A percentile compares a stretch with the other conserved stretches of the same genome.
phyloP scores from a whole-genome alignment of 2,888 invertebrate genomes.

The Phasia obesa region DNA sequence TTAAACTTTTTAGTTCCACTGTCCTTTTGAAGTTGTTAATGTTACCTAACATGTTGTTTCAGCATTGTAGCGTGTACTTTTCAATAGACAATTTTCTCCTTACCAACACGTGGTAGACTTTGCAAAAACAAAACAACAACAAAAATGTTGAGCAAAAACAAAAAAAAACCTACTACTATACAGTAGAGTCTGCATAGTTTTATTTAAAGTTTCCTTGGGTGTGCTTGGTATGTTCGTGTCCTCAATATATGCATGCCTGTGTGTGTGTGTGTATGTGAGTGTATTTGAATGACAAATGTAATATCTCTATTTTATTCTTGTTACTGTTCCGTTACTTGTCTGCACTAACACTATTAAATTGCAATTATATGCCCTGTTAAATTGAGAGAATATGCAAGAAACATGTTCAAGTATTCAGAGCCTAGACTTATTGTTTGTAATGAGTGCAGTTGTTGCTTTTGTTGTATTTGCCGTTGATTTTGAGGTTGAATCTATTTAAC shows the following conservation, averaged over 20 bases:
- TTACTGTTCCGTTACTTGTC: slow-evolving; percentile 22
- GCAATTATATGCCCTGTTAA: slow-evolving; percentile 71
- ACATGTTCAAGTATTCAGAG: slow-evolving; percentile 68
- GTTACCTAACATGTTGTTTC: slow-evolving; percentile 51
- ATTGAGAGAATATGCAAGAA: slow-evolving; percentile 69
- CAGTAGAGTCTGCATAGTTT: slow-evolving; percentile 62
- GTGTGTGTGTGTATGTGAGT: not conserved
- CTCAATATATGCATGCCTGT: not conserved
- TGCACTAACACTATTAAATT: slow-evolving; percentile 58
- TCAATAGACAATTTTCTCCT: slow-evolving; percentile 57
- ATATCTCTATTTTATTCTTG: slow-evolving; percentile 51
- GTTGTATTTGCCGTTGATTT: slow-evolving; percentile 1
- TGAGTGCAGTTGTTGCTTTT: slow-evolving; percentile 13
- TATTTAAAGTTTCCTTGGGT: slow-evolving; percentile 42
- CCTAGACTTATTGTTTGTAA: slow-evolving; percentile 48
- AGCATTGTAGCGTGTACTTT: slow-evolving; percentile 39
- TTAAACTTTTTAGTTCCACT: slow-evolving; percentile 2
- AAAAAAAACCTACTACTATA: slow-evolving; percentile 22
- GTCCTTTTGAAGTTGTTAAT: slow-evolving; percentile 38
- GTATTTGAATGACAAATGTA: slow-evolving; percentile 48
- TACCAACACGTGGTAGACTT: slow-evolving; percentile 68
- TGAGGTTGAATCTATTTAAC: slow-evolving; percentile 53
- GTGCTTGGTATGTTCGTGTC: slow-evolving; percentile 6
- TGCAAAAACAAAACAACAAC: slow-evolving; percentile 19
- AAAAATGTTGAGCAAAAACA: no score